Base-by-base conservation (phyloP, 2,888 invertebrate species). In the Folsomia candida region DNA sequence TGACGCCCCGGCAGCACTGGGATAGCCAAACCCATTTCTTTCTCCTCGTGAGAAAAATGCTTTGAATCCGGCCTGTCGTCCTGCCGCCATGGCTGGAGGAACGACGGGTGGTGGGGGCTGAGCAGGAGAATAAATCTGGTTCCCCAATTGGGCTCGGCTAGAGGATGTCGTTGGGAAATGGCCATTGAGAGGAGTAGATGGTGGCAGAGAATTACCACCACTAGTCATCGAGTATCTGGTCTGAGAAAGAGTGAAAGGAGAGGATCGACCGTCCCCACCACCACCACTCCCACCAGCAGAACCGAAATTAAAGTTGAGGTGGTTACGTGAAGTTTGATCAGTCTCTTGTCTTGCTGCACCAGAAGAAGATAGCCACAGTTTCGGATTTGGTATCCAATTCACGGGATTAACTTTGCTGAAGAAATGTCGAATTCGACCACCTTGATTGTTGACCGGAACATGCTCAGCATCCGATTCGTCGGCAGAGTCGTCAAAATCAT, bases 1-100 rank as follows among this genome's bases (percentile, higher is more conserved):
- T 20, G 68, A 65, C 22, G 64, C 51, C 58, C 67, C 63, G 25
- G 51, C 66, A 67, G 62, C 51, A 70, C 70, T 67, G 14, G 24
- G 47, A 60, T 70, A 69, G 1, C 57, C 64, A 61, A 67, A 68
- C 62, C 72, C 72, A 62, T 69, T 69, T 65, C 65, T 51, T 57
- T 68, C 63, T 26, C 62, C 62, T 57, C 63, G 62, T 29, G 68
- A 29, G 37, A 68, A 68, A 57, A 68, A 68, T 0, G 68, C 63
- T 63, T 68, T 68, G 29, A 68, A 68, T 63, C 68, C 68, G 18
- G 68, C 68, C 37, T 68, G 68, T 9, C 68, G 51, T 1, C 57
- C 63, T 4, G 68, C 51, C 4, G 61, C 51, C 20, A 68, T 51
- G 4, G 60, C n/a, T 61, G 68, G 68, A n/a, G 63, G 62, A 28